Percentiles rank a stretch among this genome's conserved stretches.
Evolutionary conservation across 2,888 invertebrate genomes (phyloP).

Genomic region (Tipula helvola): DNA sequence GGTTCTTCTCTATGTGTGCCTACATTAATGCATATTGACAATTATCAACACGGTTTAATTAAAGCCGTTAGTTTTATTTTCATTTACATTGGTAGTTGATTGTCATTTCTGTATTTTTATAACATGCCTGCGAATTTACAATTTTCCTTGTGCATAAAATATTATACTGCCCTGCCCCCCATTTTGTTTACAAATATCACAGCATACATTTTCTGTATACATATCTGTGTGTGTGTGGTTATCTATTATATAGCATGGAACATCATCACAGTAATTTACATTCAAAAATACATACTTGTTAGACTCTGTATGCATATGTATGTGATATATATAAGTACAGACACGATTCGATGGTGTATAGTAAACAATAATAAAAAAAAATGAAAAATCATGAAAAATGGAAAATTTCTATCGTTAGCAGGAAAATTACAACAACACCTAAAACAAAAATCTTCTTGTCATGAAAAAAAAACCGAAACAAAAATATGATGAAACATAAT

Average conservation of each 20-base stretch:
- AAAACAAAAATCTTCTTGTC: background rate
- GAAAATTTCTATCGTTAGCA: background rate
- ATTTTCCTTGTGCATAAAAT: too few relatives aligned
- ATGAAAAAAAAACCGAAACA: background rate
- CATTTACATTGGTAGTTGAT: too few relatives aligned
- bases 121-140: too few relatives aligned
- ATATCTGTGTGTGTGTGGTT: too few relatives aligned
- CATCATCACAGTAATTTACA: background rate
- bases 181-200: too few relatives aligned
- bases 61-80: background rate
- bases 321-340: too few relatives aligned
- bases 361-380: background rate
- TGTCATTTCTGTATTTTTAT: too few relatives aligned
- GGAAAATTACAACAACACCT: background rate
- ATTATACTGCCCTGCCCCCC: too few relatives aligned
- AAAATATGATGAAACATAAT: background rate
- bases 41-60: background rate
- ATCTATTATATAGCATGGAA: background rate
- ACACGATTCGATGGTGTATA: background rate
- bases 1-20: background rate
- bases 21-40: background rate
- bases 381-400: background rate
- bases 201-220: too few relatives aligned
- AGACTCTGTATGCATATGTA: background rate
- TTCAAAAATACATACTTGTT: background rate